Conservation (phyloP, 2,797 vertebrate species). For the Lacerta agilis region DNA sequence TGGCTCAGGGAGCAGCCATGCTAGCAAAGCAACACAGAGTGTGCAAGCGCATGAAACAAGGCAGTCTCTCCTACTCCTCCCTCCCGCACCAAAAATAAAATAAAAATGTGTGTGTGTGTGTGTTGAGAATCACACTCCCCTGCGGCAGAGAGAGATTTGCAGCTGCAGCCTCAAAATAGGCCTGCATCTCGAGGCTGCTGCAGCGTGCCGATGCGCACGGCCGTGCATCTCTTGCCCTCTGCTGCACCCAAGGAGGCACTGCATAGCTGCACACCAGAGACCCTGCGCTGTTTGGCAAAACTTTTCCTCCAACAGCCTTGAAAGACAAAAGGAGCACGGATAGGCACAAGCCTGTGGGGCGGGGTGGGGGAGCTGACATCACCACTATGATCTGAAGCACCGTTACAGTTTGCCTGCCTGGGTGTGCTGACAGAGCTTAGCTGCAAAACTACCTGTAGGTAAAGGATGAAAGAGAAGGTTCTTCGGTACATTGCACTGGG, state of each 20-base stretch:
- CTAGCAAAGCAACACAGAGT: background rate
- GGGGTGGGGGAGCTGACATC: background rate
- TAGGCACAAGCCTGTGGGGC: no score
- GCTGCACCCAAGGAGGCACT: background rate
- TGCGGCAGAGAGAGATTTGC: background rate
- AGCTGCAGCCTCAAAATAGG: background rate
- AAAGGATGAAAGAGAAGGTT: background rate
- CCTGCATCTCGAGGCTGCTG: no score
- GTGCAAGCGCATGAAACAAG: background rate
- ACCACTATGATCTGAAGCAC: no score
- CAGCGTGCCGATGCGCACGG: background rate
- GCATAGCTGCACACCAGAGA: background rate
- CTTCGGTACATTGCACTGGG: no score
- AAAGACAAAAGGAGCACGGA: background rate
- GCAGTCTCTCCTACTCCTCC: background rate
- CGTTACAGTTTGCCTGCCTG: background rate
- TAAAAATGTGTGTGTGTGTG: no score
- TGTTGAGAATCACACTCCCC: background rate
- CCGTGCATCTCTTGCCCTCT: constrained; percentile 6
- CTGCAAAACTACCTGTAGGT: no score
- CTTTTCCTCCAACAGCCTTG: background rate
- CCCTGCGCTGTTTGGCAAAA: background rate
- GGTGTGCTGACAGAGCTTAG: background rate
- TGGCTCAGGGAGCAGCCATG: background rate
- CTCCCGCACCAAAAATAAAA: no score